Evolutionary conservation across 1,140 invertebrate species (phyloP).

Genomic region (Euura lappo): DNA sequence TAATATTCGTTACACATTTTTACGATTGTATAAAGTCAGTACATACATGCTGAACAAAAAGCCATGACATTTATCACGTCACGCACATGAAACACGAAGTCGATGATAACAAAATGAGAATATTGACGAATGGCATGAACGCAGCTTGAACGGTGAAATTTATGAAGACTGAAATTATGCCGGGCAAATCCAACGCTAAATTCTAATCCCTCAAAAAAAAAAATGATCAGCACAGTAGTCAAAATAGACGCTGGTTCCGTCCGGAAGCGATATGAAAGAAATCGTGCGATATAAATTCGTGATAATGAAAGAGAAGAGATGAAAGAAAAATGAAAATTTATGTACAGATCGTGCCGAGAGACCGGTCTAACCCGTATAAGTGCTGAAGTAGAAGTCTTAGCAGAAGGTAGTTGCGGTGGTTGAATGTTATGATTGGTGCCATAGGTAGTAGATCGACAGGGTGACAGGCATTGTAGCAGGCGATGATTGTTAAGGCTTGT

Average conservation of each 20-base stretch:
- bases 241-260: not conserved
- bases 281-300: not conserved
- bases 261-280: not conserved
- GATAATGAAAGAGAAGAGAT: not conserved
- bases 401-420: not conserved
- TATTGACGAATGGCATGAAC: too few relatives aligned
- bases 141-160: not conserved
- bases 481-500: conserved; percentile 1
- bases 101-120: too few relatives aligned
- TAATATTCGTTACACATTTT: too few relatives aligned
- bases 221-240: too few relatives aligned
- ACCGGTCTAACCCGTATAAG: not conserved
- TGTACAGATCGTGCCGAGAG: not conserved
- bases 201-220: not conserved
- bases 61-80: too few relatives aligned
- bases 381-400: conserved; percentile 1
- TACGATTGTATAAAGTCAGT: too few relatives aligned
- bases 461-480: not conserved
- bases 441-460: not conserved
- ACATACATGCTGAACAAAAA: too few relatives aligned
- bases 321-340: not conserved
- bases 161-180: not conserved
- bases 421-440: not conserved
- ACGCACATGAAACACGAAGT: not conserved
- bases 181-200: not conserved